Percentiles rank a stretch among this genome's conserved stretches.
These are phyloP conservation scores for Mizuhopecten yessoensis DNA, from an alignment of 1,140 invertebrate species.

Conservation along the genomic window DNA sequence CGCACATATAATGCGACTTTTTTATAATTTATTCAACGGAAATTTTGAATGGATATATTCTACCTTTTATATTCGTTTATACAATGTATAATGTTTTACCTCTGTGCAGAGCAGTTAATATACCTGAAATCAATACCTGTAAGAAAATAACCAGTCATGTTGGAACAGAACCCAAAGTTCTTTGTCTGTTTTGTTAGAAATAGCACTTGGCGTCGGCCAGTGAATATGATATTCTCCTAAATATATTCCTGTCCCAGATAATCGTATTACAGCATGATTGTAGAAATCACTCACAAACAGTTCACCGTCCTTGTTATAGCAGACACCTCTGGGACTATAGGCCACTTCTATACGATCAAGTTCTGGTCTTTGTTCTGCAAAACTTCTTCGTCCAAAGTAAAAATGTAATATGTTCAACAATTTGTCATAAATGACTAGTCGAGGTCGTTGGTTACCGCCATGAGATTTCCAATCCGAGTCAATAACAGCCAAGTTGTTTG, in stretches of 20 bases:
- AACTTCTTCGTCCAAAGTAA: not conserved
- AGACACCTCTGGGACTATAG: not conserved
- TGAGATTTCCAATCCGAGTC: constrained; percentile 31
- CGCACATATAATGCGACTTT: too few relatives aligned
- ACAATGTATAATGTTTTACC: too few relatives aligned
- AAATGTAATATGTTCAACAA: not conserved
- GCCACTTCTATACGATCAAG: not conserved
- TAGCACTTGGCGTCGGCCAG: not conserved
- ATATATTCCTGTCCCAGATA: not conserved
- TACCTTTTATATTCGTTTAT: too few relatives aligned
- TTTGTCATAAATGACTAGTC: not conserved
- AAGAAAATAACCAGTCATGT: not conserved
- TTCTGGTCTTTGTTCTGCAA: not conserved
- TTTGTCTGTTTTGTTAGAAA: not conserved
- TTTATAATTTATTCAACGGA: too few relatives aligned
- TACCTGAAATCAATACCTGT: not conserved
- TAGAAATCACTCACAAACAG: not conserved
- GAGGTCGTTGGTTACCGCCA: not conserved
- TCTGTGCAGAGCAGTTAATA: too few relatives aligned
- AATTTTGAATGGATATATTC: too few relatives aligned
- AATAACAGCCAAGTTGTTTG: constrained; percentile 2
- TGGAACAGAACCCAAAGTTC: not conserved
- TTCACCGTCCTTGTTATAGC: not conserved
- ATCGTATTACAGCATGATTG: not conserved
- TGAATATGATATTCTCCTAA: not conserved